Evolutionary conservation across 2,888 invertebrate genomes (phyloP).

Genomic region (Eremobia ochroleuca): DNA sequence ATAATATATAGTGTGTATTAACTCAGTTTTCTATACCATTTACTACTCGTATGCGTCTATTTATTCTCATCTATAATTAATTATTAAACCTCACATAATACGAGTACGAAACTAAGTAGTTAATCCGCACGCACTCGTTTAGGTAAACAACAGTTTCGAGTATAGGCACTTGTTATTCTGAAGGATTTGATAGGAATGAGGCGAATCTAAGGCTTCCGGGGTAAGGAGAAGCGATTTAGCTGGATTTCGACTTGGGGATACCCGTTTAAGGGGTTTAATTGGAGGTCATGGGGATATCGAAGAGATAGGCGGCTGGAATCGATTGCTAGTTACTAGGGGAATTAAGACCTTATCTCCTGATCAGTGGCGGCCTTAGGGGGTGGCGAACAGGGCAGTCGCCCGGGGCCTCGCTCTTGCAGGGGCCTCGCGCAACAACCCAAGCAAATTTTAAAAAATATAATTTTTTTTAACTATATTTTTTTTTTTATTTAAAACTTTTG

Average conservation of each 20-base stretch:
- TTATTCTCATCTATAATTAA: slow-evolving; percentile 17
- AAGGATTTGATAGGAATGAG: slow-evolving; percentile 19
- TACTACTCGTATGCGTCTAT: slow-evolving; percentile 15
- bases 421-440: too few relatives aligned
- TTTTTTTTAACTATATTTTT: too few relatives aligned
- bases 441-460: too few relatives aligned
- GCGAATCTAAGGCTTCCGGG: slow-evolving; percentile 23
- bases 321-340: slow-evolving; percentile 30
- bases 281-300: slow-evolving; percentile 45
- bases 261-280: slow-evolving; percentile 53
- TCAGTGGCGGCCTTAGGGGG: too few relatives aligned
- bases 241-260: slow-evolving; percentile 41
- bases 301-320: slow-evolving; percentile 48
- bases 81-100: too few relatives aligned
- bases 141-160: slow-evolving; percentile 26
- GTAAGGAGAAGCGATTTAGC: slow-evolving; percentile 30
- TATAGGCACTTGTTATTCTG: slow-evolving; percentile 3
- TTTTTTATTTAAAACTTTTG: too few relatives aligned
- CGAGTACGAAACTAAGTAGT: background rate
- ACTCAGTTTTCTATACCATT: background rate
- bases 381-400: too few relatives aligned
- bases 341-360: slow-evolving; percentile 22
- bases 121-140: background rate
- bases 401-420: too few relatives aligned
- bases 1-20: too few relatives aligned